A percentile compares a stretch with the other conserved stretches of the same genome.
Evolutionary conservation across 1,140 invertebrate species (phyloP).

Genomic region (Maniola jurtina): DNA sequence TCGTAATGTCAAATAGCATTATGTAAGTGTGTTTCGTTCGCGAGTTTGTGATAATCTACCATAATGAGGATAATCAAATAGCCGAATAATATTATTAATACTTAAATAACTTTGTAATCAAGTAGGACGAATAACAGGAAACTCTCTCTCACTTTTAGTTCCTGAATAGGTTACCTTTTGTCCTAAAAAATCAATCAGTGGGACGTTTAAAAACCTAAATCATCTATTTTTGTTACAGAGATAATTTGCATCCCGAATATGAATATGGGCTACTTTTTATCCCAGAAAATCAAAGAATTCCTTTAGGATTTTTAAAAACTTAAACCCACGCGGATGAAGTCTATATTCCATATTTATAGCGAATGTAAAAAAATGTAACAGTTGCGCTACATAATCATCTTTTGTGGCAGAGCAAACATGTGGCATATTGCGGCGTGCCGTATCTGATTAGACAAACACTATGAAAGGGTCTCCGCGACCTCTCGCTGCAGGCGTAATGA

Average conservation of each 20-base stretch:
- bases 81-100: neutral
- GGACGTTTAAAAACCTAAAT: neutral
- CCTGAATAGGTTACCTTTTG: too few relatives aligned
- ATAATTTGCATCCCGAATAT: too few relatives aligned
- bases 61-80: slow-evolving; percentile 9
- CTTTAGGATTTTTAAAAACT: too few relatives aligned
- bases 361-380: slow-evolving; percentile 35
- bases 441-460: slow-evolving; percentile 67
- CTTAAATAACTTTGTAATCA: too few relatives aligned
- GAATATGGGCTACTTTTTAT: too few relatives aligned
- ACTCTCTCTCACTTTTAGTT: too few relatives aligned
- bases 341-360: too few relatives aligned
- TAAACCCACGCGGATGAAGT: neutral
- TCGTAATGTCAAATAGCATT: slow-evolving; percentile 26
- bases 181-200: neutral
- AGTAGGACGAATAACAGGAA: too few relatives aligned
- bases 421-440: slow-evolving; percentile 56
- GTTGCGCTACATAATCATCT: slow-evolving; percentile 45
- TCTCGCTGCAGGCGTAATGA: slow-evolving; percentile 39
- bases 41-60: slow-evolving; percentile 19
- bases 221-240: too few relatives aligned
- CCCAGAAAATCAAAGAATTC: too few relatives aligned
- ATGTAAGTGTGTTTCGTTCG: slow-evolving; percentile 13
- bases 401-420: slow-evolving; percentile 51
- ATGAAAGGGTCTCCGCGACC: slow-evolving; percentile 42